Evolutionary conservation across 2,113 vertebrate species (phyloP).

Genomic region (Oncorhynchus nerka): DNA sequence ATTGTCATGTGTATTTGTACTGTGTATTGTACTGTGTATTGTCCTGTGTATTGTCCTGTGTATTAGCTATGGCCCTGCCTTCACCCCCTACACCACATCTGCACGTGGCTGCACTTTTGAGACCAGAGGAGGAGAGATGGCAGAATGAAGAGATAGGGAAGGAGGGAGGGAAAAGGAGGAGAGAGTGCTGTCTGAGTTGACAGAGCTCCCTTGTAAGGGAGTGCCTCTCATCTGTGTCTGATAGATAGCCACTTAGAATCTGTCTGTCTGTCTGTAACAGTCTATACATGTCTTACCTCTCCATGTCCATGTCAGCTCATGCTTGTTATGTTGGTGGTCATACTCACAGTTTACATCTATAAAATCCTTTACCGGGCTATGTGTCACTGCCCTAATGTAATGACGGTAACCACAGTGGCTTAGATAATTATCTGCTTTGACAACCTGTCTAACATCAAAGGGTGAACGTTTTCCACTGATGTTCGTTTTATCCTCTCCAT

Average conservation of each 20-base stretch:
- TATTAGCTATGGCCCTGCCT: slow-evolving; percentile 14
- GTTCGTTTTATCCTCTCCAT: too few species aligned
- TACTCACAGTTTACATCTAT: neutral
- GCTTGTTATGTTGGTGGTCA: neutral
- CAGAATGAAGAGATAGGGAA: neutral
- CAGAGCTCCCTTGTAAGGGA: slow-evolving; percentile 6
- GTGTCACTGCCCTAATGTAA: too few species aligned
- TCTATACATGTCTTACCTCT: neutral
- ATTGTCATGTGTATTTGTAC: too few species aligned
- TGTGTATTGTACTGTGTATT: too few species aligned
- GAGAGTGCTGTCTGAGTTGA: neutral
- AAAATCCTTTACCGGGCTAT: too few species aligned
- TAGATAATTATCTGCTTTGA: too few species aligned
- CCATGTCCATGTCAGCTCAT: neutral
- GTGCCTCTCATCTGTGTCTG: too few species aligned
- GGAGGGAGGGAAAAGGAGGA: slow-evolving; percentile 1
- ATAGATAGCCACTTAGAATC: too few species aligned
- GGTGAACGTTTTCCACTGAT: too few species aligned
- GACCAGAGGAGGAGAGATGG: neutral
- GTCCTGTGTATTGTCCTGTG: too few species aligned
- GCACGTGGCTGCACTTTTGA: slow-evolving; percentile 12
- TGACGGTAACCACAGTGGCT: too few species aligned
- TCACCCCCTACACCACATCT: slow-evolving; percentile 6
- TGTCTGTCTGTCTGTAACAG: neutral
- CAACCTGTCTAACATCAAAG: neutral